phyloP scores from a whole-genome alignment of 2,797 vertebrate species.

The Typhlichthys eigenmanni region DNA sequence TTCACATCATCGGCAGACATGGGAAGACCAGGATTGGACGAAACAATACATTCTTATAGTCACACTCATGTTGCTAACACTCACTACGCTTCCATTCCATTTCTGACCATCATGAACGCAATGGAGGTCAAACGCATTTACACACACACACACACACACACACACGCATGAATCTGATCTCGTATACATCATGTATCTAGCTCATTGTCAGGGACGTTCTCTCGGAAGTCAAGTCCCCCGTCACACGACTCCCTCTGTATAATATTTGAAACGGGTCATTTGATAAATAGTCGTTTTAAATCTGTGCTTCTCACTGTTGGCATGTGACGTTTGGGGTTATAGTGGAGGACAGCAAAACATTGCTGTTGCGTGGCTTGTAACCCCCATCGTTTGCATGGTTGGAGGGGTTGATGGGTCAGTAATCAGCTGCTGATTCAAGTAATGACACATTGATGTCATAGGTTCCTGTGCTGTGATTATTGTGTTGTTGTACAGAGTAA shows the following conservation, averaged over 20 bases:
- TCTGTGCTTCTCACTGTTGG: too few relatives aligned
- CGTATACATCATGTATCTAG: constrained; percentile 54
- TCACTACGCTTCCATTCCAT: not conserved
- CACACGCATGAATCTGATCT: constrained; percentile 3
- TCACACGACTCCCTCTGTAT: not conserved
- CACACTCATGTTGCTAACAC: not conserved
- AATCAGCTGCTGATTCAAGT: too few relatives aligned
- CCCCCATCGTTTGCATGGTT: too few relatives aligned
- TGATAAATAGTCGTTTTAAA: too few relatives aligned
- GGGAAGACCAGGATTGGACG: constrained; percentile 36
- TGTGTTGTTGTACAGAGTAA: too few relatives aligned
- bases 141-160: not conserved
- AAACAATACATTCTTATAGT: constrained; percentile 16
- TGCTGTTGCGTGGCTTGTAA: too few relatives aligned
- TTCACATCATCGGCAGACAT: constrained; percentile 31
- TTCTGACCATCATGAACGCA: not conserved
- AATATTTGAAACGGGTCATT: not conserved
- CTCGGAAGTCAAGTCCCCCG: constrained; percentile 13
- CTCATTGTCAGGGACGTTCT: constrained; percentile 50
- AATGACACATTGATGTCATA: too few relatives aligned
- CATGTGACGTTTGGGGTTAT: too few relatives aligned
- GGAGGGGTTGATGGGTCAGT: too few relatives aligned
- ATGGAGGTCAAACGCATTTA: not conserved
- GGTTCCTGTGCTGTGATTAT: too few relatives aligned
- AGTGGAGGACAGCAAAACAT: too few relatives aligned